These are phyloP conservation scores for Drosophila equinoxialis DNA, from an alignment of 1,140 invertebrate species.

Conservation along the genomic window DNA sequence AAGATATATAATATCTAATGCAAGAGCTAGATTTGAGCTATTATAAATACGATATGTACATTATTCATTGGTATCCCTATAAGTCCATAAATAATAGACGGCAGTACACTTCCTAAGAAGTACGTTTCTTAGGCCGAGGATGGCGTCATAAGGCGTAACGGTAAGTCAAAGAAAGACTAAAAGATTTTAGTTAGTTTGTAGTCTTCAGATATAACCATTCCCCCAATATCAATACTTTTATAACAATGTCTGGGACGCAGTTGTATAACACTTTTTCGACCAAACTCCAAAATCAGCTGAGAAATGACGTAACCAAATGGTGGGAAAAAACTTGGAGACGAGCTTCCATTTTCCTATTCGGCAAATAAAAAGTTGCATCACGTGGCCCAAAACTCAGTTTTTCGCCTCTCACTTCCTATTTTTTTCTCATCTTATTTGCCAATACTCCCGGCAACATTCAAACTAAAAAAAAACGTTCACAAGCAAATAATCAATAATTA, in stretches of 20 bases:
- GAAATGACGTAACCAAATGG: conserved; percentile 73
- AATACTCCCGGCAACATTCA: conserved; percentile 37
- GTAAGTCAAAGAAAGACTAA: too few species aligned
- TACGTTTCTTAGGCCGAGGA: too few species aligned
- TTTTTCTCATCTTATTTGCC: conserved; percentile 46
- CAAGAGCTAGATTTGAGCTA: too few species aligned
- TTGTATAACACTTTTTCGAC: conserved; percentile 53
- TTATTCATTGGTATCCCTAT: too few species aligned
- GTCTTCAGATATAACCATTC: background rate
- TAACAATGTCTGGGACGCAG: background rate
- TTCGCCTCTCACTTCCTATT: background rate
- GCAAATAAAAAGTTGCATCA: conserved; percentile 3
- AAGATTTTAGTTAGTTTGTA: too few species aligned
- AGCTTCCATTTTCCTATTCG: background rate
- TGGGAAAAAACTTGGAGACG: conserved; percentile 33
- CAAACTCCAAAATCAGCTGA: conserved; percentile 62
- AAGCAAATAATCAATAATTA: conserved; percentile 70
- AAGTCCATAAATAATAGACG: too few species aligned
- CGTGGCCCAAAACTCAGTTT: conserved; percentile 10
- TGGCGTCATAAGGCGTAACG: too few species aligned
- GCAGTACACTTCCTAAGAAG: too few species aligned
- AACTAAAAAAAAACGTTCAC: conserved; percentile 37
- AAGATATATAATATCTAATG: background rate
- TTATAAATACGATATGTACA: too few species aligned
- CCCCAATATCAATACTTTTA: background rate